Conservation (phyloP, 2,113 vertebrate species). For the Perca flavescens region DNA sequence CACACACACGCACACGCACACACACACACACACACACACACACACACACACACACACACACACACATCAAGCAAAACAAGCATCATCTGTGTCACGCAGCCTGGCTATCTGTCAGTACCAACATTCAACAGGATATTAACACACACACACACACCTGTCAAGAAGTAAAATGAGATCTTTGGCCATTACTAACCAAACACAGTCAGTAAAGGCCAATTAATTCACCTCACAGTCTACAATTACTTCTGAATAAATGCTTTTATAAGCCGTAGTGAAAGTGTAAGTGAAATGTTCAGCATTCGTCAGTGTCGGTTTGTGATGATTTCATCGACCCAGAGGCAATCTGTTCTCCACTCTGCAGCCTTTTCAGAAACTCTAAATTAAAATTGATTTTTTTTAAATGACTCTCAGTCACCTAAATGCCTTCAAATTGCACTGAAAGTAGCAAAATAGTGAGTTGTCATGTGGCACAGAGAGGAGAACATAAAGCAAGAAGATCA, state of each 20-base stretch:
- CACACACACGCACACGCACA: neutral
- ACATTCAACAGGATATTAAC: conserved; percentile 38
- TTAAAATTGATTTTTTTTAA: conserved; percentile 49
- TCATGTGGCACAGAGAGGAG: conserved; percentile 6
- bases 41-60: neutral
- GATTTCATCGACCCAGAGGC: conserved; percentile 36
- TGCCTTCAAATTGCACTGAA: conserved; percentile 24
- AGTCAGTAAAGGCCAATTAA: conserved; percentile 2
- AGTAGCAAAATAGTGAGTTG: neutral
- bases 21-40: neutral
- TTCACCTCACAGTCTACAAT: neutral
- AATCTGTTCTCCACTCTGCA: conserved; percentile 14
- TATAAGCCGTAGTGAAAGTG: neutral
- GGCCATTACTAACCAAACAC: neutral
- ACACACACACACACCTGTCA: conserved; percentile 14
- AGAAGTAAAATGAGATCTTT: neutral
- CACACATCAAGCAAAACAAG: neutral
- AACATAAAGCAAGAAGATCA: neutral
- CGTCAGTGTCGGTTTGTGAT: conserved; percentile 15
- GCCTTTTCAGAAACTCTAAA: conserved; percentile 41
- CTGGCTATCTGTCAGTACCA: conserved; percentile 8
- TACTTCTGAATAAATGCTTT: conserved; percentile 25
- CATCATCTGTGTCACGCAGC: neutral
- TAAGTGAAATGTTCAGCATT: conserved; percentile 10
- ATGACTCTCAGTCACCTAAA: conserved; percentile 8